Evolutionary conservation across 2,113 vertebrate genomes (phyloP).

Genomic region (Cyprichromis sp.): DNA sequence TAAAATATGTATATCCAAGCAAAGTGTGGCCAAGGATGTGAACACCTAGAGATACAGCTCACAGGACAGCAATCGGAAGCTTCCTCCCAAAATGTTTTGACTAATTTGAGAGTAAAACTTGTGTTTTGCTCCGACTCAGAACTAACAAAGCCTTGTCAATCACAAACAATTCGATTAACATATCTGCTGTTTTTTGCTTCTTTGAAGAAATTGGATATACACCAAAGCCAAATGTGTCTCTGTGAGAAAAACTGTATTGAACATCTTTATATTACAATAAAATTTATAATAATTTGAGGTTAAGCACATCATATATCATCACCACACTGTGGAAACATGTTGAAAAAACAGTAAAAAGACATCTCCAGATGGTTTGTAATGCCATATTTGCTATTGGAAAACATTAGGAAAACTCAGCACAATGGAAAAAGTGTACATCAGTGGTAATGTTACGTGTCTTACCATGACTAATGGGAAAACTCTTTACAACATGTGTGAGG

Average conservation of each 20-base stretch:
- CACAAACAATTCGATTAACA: not conserved
- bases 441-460: slow-evolving; percentile 12
- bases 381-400: not conserved
- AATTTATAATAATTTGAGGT: not conserved
- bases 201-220: not conserved
- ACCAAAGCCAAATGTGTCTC: not conserved
- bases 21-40: not conserved
- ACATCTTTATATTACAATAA: not conserved
- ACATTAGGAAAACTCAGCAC: not conserved
- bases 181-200: not conserved
- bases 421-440: slow-evolving; percentile 35
- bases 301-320: not conserved
- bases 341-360: not conserved
- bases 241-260: not conserved
- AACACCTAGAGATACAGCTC: not conserved
- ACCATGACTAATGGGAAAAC: slow-evolving; percentile 45
- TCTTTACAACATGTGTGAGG: slow-evolving; percentile 38
- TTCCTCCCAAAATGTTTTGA: not conserved
- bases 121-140: not conserved
- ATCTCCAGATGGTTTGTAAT: not conserved
- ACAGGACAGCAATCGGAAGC: not conserved
- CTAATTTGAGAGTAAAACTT: not conserved
- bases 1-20: not conserved
- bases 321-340: not conserved
- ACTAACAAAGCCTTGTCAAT: not conserved